A percentile compares a stretch with the other conserved stretches of the same genome.
These are phyloP conservation scores for Sebastes minor DNA, from an alignment of 2,797 vertebrate genomes.

Conservation along the genomic window DNA sequence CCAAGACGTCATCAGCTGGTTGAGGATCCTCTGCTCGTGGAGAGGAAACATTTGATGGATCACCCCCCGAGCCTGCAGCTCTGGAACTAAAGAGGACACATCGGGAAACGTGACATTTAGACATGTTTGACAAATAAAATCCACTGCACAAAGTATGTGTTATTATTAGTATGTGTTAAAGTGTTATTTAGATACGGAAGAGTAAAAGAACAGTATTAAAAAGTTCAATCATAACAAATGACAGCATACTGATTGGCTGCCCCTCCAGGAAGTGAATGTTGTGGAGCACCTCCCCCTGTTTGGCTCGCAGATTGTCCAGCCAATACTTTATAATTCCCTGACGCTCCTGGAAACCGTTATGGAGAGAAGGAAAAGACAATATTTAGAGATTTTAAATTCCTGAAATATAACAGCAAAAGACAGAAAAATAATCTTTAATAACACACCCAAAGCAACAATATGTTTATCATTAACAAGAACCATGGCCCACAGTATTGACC, in stretches of 20 bases:
- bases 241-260: slow-evolving; percentile 91
- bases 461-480: neutral
- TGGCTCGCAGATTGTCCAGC: slow-evolving; percentile 93
- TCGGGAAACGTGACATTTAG: neutral
- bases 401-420: neutral
- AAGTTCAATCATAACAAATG: neutral
- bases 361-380: neutral
- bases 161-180: no score
- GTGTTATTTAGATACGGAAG: neutral
- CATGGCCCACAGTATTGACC: neutral
- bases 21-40: slow-evolving; percentile 92
- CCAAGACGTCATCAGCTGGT: slow-evolving; percentile 93
- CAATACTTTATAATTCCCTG: slow-evolving; percentile 94
- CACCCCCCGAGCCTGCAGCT: slow-evolving; percentile 88
- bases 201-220: neutral
- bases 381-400: neutral
- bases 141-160: neutral
- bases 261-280: slow-evolving; percentile 95
- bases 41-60: slow-evolving; percentile 93
- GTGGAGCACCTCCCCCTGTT: slow-evolving; percentile 91
- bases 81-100: slow-evolving; percentile 83
- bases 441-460: neutral
- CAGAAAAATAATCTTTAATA: neutral
- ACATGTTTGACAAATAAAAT: neutral
- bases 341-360: slow-evolving; percentile 82